phyloP scores from a whole-genome alignment of 1,140 invertebrate species.

The Drosophila kanapiae region DNA sequence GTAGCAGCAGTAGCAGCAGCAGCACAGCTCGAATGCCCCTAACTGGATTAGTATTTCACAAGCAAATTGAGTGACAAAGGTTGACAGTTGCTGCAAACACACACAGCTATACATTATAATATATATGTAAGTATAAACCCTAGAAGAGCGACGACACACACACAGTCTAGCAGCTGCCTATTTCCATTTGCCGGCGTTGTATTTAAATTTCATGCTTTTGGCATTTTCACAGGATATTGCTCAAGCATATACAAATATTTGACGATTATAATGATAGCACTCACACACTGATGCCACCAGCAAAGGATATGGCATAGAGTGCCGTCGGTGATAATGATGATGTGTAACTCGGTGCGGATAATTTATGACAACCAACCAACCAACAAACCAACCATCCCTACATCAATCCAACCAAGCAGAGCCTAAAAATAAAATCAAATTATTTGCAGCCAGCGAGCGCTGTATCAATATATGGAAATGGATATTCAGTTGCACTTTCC shows the following conservation, averaged over 20 bases:
- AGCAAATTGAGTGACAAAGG: slow-evolving; percentile 80
- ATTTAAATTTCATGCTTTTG: slow-evolving; percentile 67
- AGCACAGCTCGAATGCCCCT: slow-evolving; percentile 42
- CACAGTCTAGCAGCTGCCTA: slow-evolving; percentile 29
- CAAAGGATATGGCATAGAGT: slow-evolving; percentile 14
- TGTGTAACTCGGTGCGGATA: slow-evolving; percentile 56
- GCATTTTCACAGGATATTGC: slow-evolving; percentile 58
- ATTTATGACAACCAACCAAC: slow-evolving; percentile 46
- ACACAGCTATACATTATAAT: slow-evolving; percentile 21
- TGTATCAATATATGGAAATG: slow-evolving; percentile 56
- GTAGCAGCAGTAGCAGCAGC: background rate
- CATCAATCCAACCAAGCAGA: too few relatives aligned
- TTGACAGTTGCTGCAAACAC: slow-evolving; percentile 73
- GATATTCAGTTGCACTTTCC: slow-evolving; percentile 45
- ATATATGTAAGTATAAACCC: slow-evolving; percentile 1
- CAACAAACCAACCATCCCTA: too few relatives aligned
- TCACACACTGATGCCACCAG: slow-evolving; percentile 19
- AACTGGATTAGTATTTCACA: slow-evolving; percentile 81
- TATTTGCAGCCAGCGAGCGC: slow-evolving; percentile 49
- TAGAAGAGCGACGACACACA: slow-evolving; percentile 16
- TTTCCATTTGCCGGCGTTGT: slow-evolving; percentile 50
- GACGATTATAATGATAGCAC: slow-evolving; percentile 69
- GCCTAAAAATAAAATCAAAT: slow-evolving; percentile 57
- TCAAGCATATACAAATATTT: slow-evolving; percentile 69
- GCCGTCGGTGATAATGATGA: slow-evolving; percentile 51